Percentiles rank a stretch among this genome's conserved stretches.
phyloP scores from a whole-genome alignment of 2,797 vertebrate genomes.

The Botia kubotai region DNA sequence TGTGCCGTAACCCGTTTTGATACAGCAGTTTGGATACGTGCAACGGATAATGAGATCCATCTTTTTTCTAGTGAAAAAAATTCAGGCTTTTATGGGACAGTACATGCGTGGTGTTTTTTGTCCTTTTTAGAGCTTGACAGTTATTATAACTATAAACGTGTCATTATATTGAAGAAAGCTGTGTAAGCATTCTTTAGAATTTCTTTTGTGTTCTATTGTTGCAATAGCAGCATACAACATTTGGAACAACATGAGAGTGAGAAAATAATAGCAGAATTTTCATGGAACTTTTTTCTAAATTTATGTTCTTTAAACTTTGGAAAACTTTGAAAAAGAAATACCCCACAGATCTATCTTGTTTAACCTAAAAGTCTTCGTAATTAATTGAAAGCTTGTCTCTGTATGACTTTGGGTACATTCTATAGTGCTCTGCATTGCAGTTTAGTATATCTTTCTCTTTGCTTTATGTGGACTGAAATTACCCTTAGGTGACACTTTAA shows the following conservation, averaged over 20 bases:
- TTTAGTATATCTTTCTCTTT: slow-evolving; percentile 1
- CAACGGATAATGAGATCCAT: too few relatives aligned
- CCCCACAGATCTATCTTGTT: not conserved
- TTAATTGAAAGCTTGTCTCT: slow-evolving; percentile 2
- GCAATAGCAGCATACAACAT: not conserved
- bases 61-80: too few relatives aligned
- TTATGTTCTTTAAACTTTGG: not conserved
- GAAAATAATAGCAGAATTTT: not conserved
- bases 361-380: not conserved
- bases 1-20: too few relatives aligned
- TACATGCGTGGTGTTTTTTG: too few relatives aligned
- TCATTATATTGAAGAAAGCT: not conserved
- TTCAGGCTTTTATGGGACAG: too few relatives aligned
- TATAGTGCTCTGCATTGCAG: not conserved
- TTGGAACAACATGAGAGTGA: not conserved
- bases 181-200: not conserved
- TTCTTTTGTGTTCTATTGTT: not conserved
- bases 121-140: too few relatives aligned
- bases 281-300: too few relatives aligned
- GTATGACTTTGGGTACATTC: not conserved
- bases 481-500: not conserved
- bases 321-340: not conserved
- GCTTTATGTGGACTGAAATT: slow-evolving; percentile 6
- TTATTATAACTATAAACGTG: not conserved
- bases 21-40: too few relatives aligned